phyloP scores from a whole-genome alignment of 2,888 invertebrate genomes.

The Napeogenes inachia region DNA sequence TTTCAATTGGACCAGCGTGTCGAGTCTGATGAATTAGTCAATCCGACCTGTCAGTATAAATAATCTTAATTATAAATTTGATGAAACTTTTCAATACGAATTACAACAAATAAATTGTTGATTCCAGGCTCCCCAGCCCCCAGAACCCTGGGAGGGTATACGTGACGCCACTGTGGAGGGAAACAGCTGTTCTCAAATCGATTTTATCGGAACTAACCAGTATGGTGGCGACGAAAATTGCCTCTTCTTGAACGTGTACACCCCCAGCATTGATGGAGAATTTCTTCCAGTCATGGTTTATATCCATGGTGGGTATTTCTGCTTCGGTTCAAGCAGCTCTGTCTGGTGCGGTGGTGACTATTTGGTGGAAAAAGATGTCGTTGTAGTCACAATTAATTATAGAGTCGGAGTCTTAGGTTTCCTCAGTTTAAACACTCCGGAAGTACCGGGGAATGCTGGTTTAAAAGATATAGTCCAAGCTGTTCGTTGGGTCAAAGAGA shows the following conservation, averaged over 20 bases:
- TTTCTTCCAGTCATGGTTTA: conserved; percentile 77
- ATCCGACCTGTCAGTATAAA: background rate
- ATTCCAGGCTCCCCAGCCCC: conserved; percentile 77
- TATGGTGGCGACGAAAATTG: conserved; percentile 81
- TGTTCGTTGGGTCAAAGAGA: conserved; percentile 62
- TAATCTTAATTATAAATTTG: too few relatives aligned
- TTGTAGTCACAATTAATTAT: conserved; percentile 77
- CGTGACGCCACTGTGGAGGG: conserved; percentile 80
- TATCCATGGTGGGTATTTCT: conserved; percentile 76
- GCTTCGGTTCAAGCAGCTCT: conserved; percentile 72
- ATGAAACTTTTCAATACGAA: too few relatives aligned
- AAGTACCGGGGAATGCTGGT: conserved; percentile 69
- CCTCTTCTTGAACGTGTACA: conserved; percentile 82
- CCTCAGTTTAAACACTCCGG: conserved; percentile 62
- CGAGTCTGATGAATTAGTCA: background rate
- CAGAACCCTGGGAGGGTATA: conserved; percentile 76
- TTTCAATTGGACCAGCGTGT: background rate
- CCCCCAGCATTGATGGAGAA: conserved; percentile 73
- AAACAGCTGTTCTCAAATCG: conserved; percentile 78
- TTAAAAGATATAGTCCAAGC: conserved; percentile 64
- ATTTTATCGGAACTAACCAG: conserved; percentile 53
- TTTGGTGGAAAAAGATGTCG: conserved; percentile 75
- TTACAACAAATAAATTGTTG: background rate
- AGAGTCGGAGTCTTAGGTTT: conserved; percentile 70
- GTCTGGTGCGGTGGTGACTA: conserved; percentile 70